Evolutionary conservation across 2,797 vertebrate genomes (phyloP).

Genomic region (Spheniscus humboldti): DNA sequence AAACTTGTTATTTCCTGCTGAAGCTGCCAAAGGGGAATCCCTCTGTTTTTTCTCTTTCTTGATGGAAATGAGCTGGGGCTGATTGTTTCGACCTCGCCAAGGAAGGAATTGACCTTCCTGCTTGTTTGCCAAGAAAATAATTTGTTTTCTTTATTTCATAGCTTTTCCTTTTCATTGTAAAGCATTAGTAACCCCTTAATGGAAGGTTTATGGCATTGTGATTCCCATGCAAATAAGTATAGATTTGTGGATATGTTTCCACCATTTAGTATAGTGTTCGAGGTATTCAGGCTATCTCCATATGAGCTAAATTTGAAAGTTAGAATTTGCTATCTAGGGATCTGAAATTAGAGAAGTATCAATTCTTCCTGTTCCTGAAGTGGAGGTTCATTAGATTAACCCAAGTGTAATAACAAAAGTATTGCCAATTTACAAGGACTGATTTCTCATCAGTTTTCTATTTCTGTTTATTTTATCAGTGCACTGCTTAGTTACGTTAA

Average conservation of each 20-base stretch:
- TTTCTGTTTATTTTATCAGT: not conserved
- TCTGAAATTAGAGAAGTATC: not conserved
- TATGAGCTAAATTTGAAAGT: not conserved
- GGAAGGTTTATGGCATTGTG: not conserved
- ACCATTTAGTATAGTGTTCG: not conserved
- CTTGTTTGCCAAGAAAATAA: constrained; percentile 37
- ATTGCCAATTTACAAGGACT: not conserved
- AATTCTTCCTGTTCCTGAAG: not conserved
- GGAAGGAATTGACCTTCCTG: constrained; percentile 41
- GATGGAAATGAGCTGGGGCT: not conserved
- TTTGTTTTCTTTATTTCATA: constrained; percentile 36
- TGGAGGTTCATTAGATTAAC: not conserved
- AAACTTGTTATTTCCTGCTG: constrained; percentile 40
- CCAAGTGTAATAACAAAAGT: not conserved
- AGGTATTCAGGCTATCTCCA: not conserved
- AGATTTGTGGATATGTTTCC: not conserved
- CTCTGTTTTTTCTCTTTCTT: constrained; percentile 1
- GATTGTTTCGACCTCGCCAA: constrained; percentile 6
- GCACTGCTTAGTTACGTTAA: not conserved
- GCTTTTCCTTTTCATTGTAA: not conserved
- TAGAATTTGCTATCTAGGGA: not conserved
- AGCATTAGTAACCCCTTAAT: not conserved
- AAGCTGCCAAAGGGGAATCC: constrained; percentile 63
- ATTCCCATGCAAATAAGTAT: not conserved
- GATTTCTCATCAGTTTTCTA: not conserved